phyloP scores from a whole-genome alignment of 2,113 vertebrate species.

The Scopus umbretta region DNA sequence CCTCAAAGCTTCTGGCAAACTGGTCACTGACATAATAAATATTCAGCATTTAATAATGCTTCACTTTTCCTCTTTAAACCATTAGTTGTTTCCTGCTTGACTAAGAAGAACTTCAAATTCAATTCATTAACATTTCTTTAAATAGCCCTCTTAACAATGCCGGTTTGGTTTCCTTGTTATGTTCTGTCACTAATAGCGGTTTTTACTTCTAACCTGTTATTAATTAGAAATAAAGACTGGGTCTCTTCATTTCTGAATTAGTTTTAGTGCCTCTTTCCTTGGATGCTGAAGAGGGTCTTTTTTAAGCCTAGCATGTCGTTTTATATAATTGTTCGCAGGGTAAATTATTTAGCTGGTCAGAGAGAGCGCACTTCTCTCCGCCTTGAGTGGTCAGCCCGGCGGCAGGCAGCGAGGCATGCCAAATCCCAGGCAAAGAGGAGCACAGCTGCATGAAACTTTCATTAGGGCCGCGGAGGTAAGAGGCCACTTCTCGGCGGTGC shows the following conservation, averaged over 20 bases:
- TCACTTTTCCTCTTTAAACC: slow-evolving; percentile 69
- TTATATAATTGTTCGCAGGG: slow-evolving; percentile 63
- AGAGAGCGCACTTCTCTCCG: slow-evolving; percentile 26
- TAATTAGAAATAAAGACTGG: slow-evolving; percentile 73
- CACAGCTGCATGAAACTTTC: slow-evolving; percentile 68
- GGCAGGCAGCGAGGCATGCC: slow-evolving; percentile 42
- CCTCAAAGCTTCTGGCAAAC: slow-evolving; percentile 71
- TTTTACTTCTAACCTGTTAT: slow-evolving; percentile 74
- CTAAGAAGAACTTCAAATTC: slow-evolving; percentile 68
- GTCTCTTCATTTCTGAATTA: slow-evolving; percentile 53
- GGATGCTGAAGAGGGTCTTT: slow-evolving; percentile 25
- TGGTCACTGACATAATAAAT: slow-evolving; percentile 77
- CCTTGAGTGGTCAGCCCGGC: slow-evolving; percentile 50
- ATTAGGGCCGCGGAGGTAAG: slow-evolving; percentile 54
- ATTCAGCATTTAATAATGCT: slow-evolving; percentile 74
- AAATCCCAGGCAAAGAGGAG: slow-evolving; percentile 62
- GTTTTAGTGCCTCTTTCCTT: slow-evolving; percentile 24
- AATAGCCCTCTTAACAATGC: slow-evolving; percentile 69
- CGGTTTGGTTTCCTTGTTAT: slow-evolving; percentile 59
- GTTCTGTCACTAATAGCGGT: slow-evolving; percentile 59
- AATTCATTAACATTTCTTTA: slow-evolving; percentile 75
- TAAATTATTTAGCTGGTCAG: slow-evolving; percentile 77
- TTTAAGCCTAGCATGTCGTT: not conserved
- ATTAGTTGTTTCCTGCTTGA: slow-evolving; percentile 74
- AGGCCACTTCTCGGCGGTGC: slow-evolving; percentile 1